Base-by-base conservation (phyloP, 2,888 invertebrate genomes). In the Brenthis daphne region DNA sequence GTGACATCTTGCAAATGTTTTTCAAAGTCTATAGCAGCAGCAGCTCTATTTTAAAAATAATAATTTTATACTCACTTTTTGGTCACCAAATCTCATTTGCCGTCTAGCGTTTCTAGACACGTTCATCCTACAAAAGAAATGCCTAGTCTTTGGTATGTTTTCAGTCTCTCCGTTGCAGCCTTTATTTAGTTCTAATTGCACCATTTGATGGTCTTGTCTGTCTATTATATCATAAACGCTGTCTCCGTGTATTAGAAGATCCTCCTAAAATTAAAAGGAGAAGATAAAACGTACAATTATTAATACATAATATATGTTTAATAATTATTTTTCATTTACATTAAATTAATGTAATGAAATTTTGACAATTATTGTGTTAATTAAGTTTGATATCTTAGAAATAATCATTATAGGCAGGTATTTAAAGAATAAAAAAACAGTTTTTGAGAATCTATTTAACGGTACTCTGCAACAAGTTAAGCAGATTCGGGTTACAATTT, bases 191-290 rank as follows among this genome's bases (percentile, higher is more conserved):
- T 99, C 98, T 81, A 97, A 95, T 92, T 99, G 99, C 74, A 99
- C 98, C 72, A 98, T 96, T 84, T 97, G 96, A 89, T 99, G 99
- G 92, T 99, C 99, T 90, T 99, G 98, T 92, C 98, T 98, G 94
- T 99, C 99, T 88, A 99, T 98, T 82, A 99, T 98, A 90, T 99
- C 99, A 93, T 99, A 99, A 76, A 99, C 97, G 84, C 98, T 98
- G 93, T 99, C 99, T 14, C 99, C 99, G 87, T 99, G 99, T 84
- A 99, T 99, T 87, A 99, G 94, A 79, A 99, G 94, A 89, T 99
- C 99, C 94, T 99, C 99, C 99, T 99, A 93, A 72, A 79, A 65
- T 51, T 53, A 48, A 51, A 68, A 50, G 20, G 5, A 61, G 12
- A 29, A 12, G 6, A n/a, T 64, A 51, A n/a, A 63, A 6, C 12